Evolutionary conservation across 2,113 vertebrate genomes (phyloP), one percentile per base, ranked within the genome.

Genomic region (Polypterus bichir): DNA sequence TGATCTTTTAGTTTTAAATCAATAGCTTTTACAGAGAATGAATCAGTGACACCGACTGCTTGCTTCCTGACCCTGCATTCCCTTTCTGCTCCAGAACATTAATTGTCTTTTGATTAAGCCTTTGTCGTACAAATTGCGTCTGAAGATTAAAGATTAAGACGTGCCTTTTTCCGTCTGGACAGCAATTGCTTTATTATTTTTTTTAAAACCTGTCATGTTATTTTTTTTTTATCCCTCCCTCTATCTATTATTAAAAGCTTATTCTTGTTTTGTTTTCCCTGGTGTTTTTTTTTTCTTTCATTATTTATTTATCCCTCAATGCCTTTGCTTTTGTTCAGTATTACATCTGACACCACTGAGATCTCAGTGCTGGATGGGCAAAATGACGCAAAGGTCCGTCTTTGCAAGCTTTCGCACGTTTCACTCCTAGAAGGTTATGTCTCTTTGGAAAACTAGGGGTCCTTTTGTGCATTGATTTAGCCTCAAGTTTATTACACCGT

Each of bases 51-150:
- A 8, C 9, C 3, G 46, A 49, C 61, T 48, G 54, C 57, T 55
- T 62, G 60, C 48, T 49, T 59, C 5, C 65, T 66, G 65, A 66
- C 65, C 64, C 27, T 46, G 44, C 44, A 27, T 49, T 51, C 55
- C 51, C 10, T 27, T 47, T 54, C 56, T 59, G 49, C 49, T 48
- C 11, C 49, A 54, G 60, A 62, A 62, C 65, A 66, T 66, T 62
- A 59, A 66, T 62, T 65, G 49, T 62, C 60, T 61, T 63, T 57
- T 62, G 61, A 73, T 60, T 47, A 61, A 64, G 60, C 10, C 55
- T 65, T 64, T 59, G 53, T 49, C 45, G 53, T 52, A 60, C 5
- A 63, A 60, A 59, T 62, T 57, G 62, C 45, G n/a, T 54, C 47
- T 47, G 51, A 62, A 66, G 57, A 66, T 66, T 62, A 62, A 59